Conservation (phyloP, 2,113 vertebrate species). For the Anarrhichthys ocellatus region DNA sequence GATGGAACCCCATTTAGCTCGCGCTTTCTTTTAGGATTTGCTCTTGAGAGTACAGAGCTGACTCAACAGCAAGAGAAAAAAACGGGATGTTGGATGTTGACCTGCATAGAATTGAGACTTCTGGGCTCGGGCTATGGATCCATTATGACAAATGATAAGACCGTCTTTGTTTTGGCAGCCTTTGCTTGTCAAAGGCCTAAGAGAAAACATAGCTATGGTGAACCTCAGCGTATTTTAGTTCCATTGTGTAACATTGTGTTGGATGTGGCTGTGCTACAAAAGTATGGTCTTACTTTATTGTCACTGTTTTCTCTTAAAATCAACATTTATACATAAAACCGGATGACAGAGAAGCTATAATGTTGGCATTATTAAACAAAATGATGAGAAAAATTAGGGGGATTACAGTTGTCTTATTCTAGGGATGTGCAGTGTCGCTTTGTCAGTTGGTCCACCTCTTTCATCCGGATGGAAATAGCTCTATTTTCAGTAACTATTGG, state of each 20-base stretch:
- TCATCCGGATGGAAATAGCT: background rate
- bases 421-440: background rate
- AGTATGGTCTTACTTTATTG: background rate
- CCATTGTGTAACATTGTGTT: conserved; percentile 36
- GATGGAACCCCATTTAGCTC: conserved; percentile 80
- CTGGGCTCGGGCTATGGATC: conserved; percentile 47
- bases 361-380: background rate
- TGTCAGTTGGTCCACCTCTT: background rate
- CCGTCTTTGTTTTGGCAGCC: conserved; percentile 70
- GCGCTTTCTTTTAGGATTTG: conserved; percentile 79
- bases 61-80: conserved; percentile 56
- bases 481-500: background rate
- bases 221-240: conserved; percentile 48
- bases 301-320: conserved; percentile 3
- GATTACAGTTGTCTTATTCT: background rate
- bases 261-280: conserved; percentile 7
- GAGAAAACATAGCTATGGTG: conserved; percentile 52
- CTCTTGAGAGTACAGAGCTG: conserved; percentile 72
- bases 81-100: conserved; percentile 73
- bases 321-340: background rate
- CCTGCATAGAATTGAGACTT: conserved; percentile 70
- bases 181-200: conserved; percentile 45
- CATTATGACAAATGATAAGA: conserved; percentile 63
- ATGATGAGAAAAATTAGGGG: background rate
- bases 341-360: background rate